These are phyloP conservation scores for Megalops cyprinoides DNA, from an alignment of 2,797 vertebrate species.

Conservation along the genomic window DNA sequence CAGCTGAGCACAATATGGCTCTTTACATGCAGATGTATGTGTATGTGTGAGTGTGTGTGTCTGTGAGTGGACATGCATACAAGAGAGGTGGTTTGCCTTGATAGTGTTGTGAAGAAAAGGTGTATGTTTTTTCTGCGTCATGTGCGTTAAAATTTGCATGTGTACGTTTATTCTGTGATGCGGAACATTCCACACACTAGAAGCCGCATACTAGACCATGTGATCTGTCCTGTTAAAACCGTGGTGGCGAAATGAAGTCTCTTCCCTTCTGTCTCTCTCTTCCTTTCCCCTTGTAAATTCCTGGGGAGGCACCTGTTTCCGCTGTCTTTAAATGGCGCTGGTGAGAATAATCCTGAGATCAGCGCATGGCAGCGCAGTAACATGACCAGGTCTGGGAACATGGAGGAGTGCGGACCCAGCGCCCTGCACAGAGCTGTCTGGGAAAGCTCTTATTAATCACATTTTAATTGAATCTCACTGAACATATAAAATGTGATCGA, in stretches of 20 bases:
- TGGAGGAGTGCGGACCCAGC: not conserved
- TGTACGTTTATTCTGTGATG: too few relatives aligned
- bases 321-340: not conserved
- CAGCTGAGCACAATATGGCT: too few relatives aligned
- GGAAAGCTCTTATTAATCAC: conserved; percentile 70
- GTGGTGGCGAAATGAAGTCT: not conserved
- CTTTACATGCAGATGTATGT: too few relatives aligned
- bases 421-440: conserved; percentile 44
- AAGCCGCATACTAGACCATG: too few relatives aligned
- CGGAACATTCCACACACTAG: too few relatives aligned
- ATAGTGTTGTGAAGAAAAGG: too few relatives aligned
- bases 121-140: too few relatives aligned
- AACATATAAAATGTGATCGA: conserved; percentile 75
- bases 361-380: conserved; percentile 65
- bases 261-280: not conserved
- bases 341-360: conserved; percentile 51
- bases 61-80: too few relatives aligned
- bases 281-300: not conserved
- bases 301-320: conserved; percentile 26
- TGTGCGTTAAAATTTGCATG: too few relatives aligned
- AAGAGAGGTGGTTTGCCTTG: too few relatives aligned
- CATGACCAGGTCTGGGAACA: conserved; percentile 53
- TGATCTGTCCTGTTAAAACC: too few relatives aligned
- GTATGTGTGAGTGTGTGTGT: too few relatives aligned
- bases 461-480: conserved; percentile 75